Evolutionary conservation across 2,888 invertebrate species (phyloP), one percentile per base, ranked within the genome.

Genomic region (Mechanitis messenoides): DNA sequence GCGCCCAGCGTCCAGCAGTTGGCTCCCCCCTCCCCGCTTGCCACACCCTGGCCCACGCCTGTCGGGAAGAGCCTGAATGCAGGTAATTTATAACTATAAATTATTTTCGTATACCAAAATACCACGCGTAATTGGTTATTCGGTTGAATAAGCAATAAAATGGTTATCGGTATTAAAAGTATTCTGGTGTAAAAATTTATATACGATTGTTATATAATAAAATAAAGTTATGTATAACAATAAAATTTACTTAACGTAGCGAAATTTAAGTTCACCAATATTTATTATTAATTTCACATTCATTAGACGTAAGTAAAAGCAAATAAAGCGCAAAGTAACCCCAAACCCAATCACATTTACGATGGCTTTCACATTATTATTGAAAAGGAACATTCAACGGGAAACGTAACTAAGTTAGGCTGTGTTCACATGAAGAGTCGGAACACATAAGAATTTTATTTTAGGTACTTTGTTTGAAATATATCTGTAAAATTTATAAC

Each of bases 51-150:
- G 96, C 96, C 38, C 95, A 95, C 76, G 92, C 92, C 73, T 97
- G 97, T 85, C 92, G 95, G 69, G 94, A 94, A 76, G 94, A 95
- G 77, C 93, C 93, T 57, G 94, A 94, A 73, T 97, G 97, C 95
- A 95, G 95, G 97, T 97, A 58, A 45, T 35, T 6, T 56, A 9
- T 33, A 7, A 38, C 7, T 54, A n/a, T 53, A 45, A 53, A 31
- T 12, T 42, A 53, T 55, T 55, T n/a, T n/a, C 9, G 20, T 3
- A n/a, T 12, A n/a, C 4, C n/a, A 55, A 12, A 20, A 31, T 7
- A 28, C 45, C n/a, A 33, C 42, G 45, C 47, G 28, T 38, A 12
- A 38, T 33, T 45, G 9, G 42, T 42, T 42, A 42, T 42, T 9
- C 42, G 42, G 42, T 42, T 7, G 42, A 9, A 9, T 42, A 9